Base-by-base conservation (phyloP, 2,797 vertebrate genomes). In the Caiman crocodilus region DNA sequence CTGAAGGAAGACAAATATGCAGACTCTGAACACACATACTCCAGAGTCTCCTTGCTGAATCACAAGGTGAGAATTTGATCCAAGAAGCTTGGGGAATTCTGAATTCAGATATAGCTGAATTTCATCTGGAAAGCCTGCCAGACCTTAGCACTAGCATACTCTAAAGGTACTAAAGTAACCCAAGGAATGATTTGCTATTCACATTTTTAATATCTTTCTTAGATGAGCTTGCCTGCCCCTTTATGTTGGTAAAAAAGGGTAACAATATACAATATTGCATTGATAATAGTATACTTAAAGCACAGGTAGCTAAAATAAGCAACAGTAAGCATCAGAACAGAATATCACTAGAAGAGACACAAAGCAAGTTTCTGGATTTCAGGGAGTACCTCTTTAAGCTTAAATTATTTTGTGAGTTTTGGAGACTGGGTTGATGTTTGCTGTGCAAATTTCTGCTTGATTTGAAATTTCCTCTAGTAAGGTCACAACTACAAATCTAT, bases 1-100 rank as follows among this genome's bases (percentile, higher is more conserved):
- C 73, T 79, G 91, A 94, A 93, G 75, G 88, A 97, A 97, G 97
- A 91, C 95, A 98, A 98, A 98, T 97, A 97, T 90, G 79, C 85
- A 96, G 81, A 84, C 64, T 79, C 73, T 2, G 61, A 97, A 89
- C 88, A 89, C 88, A 85, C 82, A 80, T 81, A 89, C 73, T 90
- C 85, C 58, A 28, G 73, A 86, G 94, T 42, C 78, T 61, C 76
- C 63, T 67, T 84, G 87, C 79, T 94, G 65, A 92, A 87, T 87
- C 75, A 91, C 13, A 4, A 89, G 75, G 23, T n/a, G 82, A 95
- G 92, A 88, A 85, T 92, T 85, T 61, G 55, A 90, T 90, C 95
- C 94, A 94, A 93, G 61, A 85, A 88, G 91, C 58, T 79, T 1
- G 1, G 81, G 59, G 60, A 94, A 84, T 26, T 94, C 74, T 76